Percentiles rank a stretch among this genome's conserved stretches.
Conservation (phyloP, 2,797 vertebrate species). For the Gymnothorax javanicus region DNA sequence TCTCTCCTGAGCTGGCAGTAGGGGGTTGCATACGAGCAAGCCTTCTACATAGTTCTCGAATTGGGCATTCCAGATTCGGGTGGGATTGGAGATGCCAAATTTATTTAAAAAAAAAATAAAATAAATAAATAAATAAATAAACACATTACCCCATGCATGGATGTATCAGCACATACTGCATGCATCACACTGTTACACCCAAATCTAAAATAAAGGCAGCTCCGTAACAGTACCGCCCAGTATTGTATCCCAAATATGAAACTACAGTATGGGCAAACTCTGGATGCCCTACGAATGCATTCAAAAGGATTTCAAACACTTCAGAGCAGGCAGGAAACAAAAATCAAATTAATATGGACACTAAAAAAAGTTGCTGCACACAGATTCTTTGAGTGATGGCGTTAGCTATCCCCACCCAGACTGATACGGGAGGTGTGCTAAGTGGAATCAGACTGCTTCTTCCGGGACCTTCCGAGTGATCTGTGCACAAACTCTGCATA, state of each 20-base stretch:
- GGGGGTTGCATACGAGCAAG: no score
- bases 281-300: no score
- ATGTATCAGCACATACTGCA: background rate
- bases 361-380: background rate
- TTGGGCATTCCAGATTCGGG: no score
- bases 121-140: background rate
- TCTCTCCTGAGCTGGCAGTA: no score
- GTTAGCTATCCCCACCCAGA: background rate
- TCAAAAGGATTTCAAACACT: no score
- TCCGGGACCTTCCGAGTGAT: constrained; percentile 32
- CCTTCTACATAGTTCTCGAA: no score
- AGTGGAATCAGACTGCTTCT: constrained; percentile 21
- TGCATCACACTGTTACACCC: no score
- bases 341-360: background rate
- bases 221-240: no score
- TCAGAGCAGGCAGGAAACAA: background rate
- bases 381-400: background rate
- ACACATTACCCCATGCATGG: background rate
- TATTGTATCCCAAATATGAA: no score
- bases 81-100: no score
- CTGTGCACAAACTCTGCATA: constrained; percentile 42
- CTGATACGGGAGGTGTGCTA: background rate
- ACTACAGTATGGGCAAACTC: no score
- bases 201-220: no score
- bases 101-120: background rate